phyloP scores from a whole-genome alignment of 2,113 vertebrate genomes.

The Zeus faber region DNA sequence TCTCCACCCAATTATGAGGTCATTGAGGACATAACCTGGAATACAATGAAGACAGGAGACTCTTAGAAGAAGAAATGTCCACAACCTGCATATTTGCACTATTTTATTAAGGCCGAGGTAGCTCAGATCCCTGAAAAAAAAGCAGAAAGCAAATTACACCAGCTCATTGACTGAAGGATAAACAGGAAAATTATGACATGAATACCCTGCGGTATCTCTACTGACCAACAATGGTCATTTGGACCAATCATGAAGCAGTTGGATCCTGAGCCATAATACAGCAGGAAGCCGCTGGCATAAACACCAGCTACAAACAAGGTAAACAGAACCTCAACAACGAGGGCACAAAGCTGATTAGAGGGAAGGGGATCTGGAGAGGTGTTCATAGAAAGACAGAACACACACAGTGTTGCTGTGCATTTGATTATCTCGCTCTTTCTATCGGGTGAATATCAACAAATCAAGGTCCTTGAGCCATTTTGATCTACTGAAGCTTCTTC shows the following conservation, averaged over 20 bases:
- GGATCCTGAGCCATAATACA: conserved; percentile 27
- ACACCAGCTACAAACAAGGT: conserved; percentile 50
- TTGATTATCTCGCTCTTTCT: conserved; percentile 39
- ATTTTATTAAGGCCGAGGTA: background rate
- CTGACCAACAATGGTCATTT: conserved; percentile 26
- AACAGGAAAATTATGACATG: conserved; percentile 42
- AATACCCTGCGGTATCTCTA: conserved; percentile 19
- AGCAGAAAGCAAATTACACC: conserved; percentile 10
- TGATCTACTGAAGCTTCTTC: background rate
- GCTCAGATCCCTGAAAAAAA: conserved; percentile 15
- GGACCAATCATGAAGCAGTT: conserved; percentile 38
- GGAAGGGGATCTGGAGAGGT: conserved; percentile 40
- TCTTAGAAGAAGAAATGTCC: too few relatives aligned
- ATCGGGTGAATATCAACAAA: conserved; percentile 43
- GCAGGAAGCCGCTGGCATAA: conserved; percentile 66
- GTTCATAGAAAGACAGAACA: conserved; percentile 36
- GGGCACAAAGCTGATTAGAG: conserved; percentile 59
- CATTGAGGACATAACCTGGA: conserved; percentile 22
- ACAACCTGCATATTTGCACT: too few relatives aligned
- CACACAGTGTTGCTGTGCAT: conserved; percentile 33
- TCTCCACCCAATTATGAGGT: conserved; percentile 33
- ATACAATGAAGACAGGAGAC: too few relatives aligned
- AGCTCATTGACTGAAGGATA: conserved; percentile 50
- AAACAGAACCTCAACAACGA: conserved; percentile 49
- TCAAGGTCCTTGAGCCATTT: conserved; percentile 23